These are phyloP conservation scores for Austrofundulus limnaeus DNA, from an alignment of 2,113 vertebrate genomes.

Conservation along the genomic window DNA sequence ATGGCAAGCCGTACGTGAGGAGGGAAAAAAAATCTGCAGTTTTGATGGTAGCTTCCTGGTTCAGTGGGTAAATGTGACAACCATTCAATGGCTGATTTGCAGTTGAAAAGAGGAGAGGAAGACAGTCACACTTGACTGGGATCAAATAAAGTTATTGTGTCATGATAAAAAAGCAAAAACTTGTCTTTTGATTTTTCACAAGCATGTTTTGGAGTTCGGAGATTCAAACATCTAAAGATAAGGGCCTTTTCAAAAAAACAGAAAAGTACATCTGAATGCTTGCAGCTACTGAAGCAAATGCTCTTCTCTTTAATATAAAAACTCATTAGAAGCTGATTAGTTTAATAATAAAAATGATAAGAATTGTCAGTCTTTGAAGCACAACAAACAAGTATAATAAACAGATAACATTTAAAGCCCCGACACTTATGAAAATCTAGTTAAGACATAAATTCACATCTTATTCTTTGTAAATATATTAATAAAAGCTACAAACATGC, in stretches of 20 bases:
- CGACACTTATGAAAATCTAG: background rate
- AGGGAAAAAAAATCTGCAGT: conserved; percentile 11
- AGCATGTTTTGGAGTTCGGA: conserved; percentile 11
- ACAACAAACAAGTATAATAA: background rate
- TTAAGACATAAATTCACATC: background rate
- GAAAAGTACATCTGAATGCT: background rate
- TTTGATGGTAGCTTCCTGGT: conserved; percentile 40
- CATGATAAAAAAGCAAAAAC: conserved; percentile 13
- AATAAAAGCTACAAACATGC: background rate
- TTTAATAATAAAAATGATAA: background rate
- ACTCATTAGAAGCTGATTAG: background rate
- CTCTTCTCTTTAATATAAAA: background rate
- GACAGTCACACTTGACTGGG: conserved; percentile 31
- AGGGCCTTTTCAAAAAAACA: background rate
- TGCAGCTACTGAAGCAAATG: background rate
- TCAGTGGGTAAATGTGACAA: conserved; percentile 42
- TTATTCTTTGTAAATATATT: background rate
- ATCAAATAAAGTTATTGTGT: conserved; percentile 34
- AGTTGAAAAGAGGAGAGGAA: conserved; percentile 14
- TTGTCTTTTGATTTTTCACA: conserved; percentile 8
- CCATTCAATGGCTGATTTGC: conserved; percentile 40
- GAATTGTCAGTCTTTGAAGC: too few species aligned
- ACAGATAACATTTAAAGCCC: background rate
- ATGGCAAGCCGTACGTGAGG: conserved; percentile 19
- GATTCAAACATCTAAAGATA: background rate